These are phyloP conservation scores for Eulithis prunata DNA, from an alignment of 2,888 invertebrate species.

Conservation along the genomic window DNA sequence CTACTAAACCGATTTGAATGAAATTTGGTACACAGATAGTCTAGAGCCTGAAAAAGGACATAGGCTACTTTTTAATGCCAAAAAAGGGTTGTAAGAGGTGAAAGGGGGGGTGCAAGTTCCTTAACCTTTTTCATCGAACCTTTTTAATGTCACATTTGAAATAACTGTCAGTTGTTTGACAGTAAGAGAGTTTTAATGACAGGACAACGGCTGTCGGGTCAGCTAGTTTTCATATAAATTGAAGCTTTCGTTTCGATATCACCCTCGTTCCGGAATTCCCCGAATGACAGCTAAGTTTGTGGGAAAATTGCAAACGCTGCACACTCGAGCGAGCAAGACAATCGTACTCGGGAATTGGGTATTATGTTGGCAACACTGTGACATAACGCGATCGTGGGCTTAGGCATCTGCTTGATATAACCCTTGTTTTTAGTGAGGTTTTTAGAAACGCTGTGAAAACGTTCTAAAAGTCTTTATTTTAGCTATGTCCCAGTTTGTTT, in stretches of 20 bases:
- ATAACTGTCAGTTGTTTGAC: too few species aligned
- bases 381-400: background rate
- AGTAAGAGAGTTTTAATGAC: too few species aligned
- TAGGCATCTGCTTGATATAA: background rate
- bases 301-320: conserved; percentile 16
- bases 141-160: too few species aligned
- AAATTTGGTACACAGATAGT: too few species aligned
- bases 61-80: too few species aligned
- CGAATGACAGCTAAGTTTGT: conserved; percentile 15
- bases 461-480: background rate
- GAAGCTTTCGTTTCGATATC: background rate
- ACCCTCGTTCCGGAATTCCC: conserved; percentile 9
- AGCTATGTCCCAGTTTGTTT: too few species aligned
- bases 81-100: too few species aligned
- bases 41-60: too few species aligned
- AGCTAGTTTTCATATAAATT: background rate
- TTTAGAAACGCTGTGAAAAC: background rate
- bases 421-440: conserved; percentile 4
- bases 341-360: conserved; percentile 12
- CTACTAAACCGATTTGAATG: too few species aligned
- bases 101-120: too few species aligned
- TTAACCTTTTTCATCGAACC: too few species aligned
- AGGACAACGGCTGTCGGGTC: too few species aligned
- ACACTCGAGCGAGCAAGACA: conserved; percentile 2
- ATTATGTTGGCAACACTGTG: conserved; percentile 14